Evolutionary conservation across 2,888 invertebrate genomes (phyloP), one percentile per base, ranked within the genome.

Genomic region (Baccha elongata): DNA sequence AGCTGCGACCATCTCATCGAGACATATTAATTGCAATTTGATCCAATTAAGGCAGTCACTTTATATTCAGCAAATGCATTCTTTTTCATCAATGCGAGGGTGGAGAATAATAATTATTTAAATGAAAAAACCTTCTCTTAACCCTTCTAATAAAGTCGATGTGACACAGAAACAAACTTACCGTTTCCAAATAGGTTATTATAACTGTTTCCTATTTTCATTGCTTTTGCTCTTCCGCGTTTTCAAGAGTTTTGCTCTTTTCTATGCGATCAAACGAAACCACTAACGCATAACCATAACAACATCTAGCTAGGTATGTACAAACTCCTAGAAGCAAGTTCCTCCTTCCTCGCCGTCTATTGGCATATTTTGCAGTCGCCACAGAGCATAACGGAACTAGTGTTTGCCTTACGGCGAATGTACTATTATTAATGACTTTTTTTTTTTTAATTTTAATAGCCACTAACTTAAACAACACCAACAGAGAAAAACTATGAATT

Each of bases 191-290:
- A 81, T 75, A 67, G 60, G 50, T 37, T 67, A 26, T 81, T 76
- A 62, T 73, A 83, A 78, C 83, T 78, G 83, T 73, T 76, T 72
- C 62, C 83, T 78, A 69, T 78, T 83, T 73, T 78, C 67, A 72
- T 72, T 60, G 60, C 62, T 42, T 55, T 44, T 46, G 53, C 75
- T 75, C 81, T 81, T 76, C 75, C 81, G 75, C 71, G 15, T 75
- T 62, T 53, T 21, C 72, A 40, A 15, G 50, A 26, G 46, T 55
- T n/a, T n/a, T 52, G 35, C 48, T 60, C 26, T 60, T 60, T 42
- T 46, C 35, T 35, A 44, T 35, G 15, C 44, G 37, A 37, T 23
- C 42, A 15, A 64, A 17, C 29, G 46, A 53, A 75, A 68, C 53
- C 62, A 62, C 50, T 62, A 71, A 50, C 50, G n/a, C 71, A 50